These are phyloP conservation scores for Chrysocyon brachyurus DNA, from an alignment of 2,797 vertebrate species.

Conservation along the genomic window DNA sequence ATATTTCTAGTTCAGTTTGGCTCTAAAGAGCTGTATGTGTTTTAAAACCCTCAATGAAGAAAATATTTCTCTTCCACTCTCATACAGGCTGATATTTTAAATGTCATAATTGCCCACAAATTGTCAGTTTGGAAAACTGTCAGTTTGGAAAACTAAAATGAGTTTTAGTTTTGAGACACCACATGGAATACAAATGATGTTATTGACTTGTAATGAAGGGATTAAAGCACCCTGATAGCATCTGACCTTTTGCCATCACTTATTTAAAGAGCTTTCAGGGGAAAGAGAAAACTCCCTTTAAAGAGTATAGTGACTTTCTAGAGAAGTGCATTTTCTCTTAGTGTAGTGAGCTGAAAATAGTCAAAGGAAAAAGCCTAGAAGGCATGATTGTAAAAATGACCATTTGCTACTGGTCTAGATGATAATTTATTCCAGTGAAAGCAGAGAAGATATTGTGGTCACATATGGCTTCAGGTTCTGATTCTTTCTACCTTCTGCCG, in stretches of 20 bases:
- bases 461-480: slow-evolving; percentile 61
- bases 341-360: background rate
- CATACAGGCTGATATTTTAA: slow-evolving; percentile 14
- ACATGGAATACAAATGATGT: slow-evolving; percentile 73
- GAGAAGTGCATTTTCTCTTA: slow-evolving; percentile 6
- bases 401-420: slow-evolving; percentile 23
- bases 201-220: slow-evolving; percentile 75
- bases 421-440: slow-evolving; percentile 66
- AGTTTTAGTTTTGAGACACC: slow-evolving; percentile 72
- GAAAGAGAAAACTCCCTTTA: slow-evolving; percentile 23
- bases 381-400: slow-evolving; percentile 56
- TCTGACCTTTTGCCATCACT: slow-evolving; percentile 47
- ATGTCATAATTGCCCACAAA: slow-evolving; percentile 66
- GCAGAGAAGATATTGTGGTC: slow-evolving; percentile 51
- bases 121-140: slow-evolving; percentile 79
- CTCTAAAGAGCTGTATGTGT: background rate
- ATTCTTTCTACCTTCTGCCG: slow-evolving; percentile 72
- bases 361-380: slow-evolving; percentile 60
- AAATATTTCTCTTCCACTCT: background rate
- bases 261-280: slow-evolving; percentile 53
- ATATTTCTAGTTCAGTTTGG: slow-evolving; percentile 44
- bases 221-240: slow-evolving; percentile 33
- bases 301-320: background rate
- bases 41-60: slow-evolving; percentile 23
- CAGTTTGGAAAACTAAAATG: slow-evolving; percentile 72